Evolutionary conservation across 37 sponge, comb jelly and placozoan genomes (phyloP).

Genomic region (Cliona cf. orientalis): DNA sequence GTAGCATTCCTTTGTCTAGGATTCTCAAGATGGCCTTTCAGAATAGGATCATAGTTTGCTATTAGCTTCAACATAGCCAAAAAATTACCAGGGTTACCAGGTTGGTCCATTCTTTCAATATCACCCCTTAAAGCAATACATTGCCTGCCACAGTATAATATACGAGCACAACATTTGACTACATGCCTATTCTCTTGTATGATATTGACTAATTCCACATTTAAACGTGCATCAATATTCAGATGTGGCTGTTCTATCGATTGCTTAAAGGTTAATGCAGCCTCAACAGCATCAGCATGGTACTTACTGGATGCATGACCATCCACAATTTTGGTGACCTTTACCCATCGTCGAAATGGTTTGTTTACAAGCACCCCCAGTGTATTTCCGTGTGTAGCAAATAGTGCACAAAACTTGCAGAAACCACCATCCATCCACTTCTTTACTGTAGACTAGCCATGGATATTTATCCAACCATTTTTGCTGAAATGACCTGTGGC

Average conservation of each 20-base stretch:
- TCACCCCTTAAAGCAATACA: constrained; percentile 68
- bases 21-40: constrained; percentile 41
- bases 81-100: constrained; percentile 68
- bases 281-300: constrained; percentile 22
- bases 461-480: constrained; percentile 45
- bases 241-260: constrained; percentile 38
- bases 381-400: constrained; percentile 25
- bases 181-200: constrained; percentile 53
- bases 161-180: constrained; percentile 40
- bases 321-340: constrained; percentile 1
- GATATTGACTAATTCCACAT: background rate
- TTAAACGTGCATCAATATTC: constrained; percentile 24
- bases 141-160: constrained; percentile 62
- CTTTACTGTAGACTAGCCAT: constrained; percentile 50
- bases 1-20: constrained; percentile 46
- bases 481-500: constrained; percentile 48
- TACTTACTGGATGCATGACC: constrained; percentile 20
- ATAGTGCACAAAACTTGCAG: constrained; percentile 22
- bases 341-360: constrained; percentile 37
- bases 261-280: constrained; percentile 32
- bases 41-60: constrained; percentile 37
- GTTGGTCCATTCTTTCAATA: constrained; percentile 29
- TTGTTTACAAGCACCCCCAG: background rate
- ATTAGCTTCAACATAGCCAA: constrained; percentile 46
- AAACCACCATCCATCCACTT: constrained; percentile 43